Conservation (phyloP, 2,797 vertebrate species). For the Tokudaia muenninki region DNA sequence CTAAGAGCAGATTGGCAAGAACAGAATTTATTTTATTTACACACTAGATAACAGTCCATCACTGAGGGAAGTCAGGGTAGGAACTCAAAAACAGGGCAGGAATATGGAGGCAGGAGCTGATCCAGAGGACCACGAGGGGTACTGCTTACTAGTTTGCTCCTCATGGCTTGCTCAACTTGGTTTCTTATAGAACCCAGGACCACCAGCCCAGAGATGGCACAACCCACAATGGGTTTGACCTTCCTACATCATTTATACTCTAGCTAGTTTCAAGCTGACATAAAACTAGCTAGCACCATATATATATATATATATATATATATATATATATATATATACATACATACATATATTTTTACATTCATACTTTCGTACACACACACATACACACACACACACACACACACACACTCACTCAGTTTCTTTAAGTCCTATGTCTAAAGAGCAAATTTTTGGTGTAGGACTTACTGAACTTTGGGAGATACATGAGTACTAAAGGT, state of each 20-base stretch:
- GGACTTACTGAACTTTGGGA: background rate
- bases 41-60: too few species aligned
- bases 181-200: background rate
- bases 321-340: too few species aligned
- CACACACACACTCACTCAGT: background rate
- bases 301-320: background rate
- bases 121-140: background rate
- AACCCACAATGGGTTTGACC: background rate
- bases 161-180: background rate
- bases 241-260: background rate
- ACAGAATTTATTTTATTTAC: background rate
- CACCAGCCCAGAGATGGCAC: background rate
- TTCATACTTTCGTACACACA: too few species aligned
- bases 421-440: background rate
- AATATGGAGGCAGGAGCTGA: too few species aligned
- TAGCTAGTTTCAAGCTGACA: background rate
- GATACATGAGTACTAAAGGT: background rate
- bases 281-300: background rate
- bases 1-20: background rate
- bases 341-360: too few species aligned
- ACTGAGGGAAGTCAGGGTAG: background rate
- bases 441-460: conserved; percentile 16
- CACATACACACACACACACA: background rate
- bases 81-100: background rate
- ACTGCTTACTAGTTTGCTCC: background rate